Evolutionary conservation across 2,888 invertebrate species (phyloP), one percentile per base, ranked within the genome.

Genomic region (Graphium colonna): DNA sequence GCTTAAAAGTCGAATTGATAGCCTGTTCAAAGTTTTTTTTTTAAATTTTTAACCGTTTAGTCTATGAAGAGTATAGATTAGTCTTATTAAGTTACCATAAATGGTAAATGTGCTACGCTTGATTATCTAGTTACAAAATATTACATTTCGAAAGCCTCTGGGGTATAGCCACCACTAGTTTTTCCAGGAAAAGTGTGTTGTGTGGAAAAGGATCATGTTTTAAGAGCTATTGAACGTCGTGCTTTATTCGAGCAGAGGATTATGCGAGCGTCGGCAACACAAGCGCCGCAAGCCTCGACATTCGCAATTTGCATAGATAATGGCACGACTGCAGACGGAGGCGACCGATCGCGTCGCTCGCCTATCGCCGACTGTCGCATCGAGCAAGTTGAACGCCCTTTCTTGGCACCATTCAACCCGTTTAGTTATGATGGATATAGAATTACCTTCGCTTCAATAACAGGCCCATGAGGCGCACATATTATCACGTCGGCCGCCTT

Each of bases 331-430:
- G 80, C 15, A 5, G 49, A 31, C 15, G 18, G 13, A 44, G 17
- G 15, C 45, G 45, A 18, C 33, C 45, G 33, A 7, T 26, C 16
- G n/a, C 33, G 12, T 12, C 40, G 45, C 44, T 68, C 53, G 56
- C 60, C 61, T 57, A 57, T 61, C 64, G 58, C 53, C 56, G 50
- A 73, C 52, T 53, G 48, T n/a, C 42, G 48, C 69, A 75, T 85
- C 86, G 84, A 85, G 76, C 69, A 73, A 71, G 87, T 84, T 86
- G 84, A 84, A 85, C 71, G 87, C 73, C 83, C 86, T 73, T 76
- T 75, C 83, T 79, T 73, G 74, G 69, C 75, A 74, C 73, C 74
- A 74, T 79, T 79, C 75, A 75, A n/a, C 70, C 57, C 61, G 66
- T 55, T 61, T 62, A 58, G 59, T 57, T 63, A 57, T 52, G 57